A percentile compares a stretch with the other conserved stretches of the same genome.
Evolutionary conservation across 2,888 invertebrate genomes (phyloP).

Genomic region (Steromphala cineraria): DNA sequence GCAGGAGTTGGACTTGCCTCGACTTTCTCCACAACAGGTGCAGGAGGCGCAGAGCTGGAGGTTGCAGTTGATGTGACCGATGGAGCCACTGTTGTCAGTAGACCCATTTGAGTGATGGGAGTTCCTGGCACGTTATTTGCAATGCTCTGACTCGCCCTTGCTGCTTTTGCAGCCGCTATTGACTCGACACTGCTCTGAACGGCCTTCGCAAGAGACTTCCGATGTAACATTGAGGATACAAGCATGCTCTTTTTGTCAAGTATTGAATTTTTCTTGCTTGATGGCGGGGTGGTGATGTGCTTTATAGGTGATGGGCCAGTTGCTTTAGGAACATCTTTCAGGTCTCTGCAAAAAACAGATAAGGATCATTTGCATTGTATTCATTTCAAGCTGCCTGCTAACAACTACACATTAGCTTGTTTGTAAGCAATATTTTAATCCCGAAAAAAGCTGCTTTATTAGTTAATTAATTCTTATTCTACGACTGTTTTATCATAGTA

Average conservation of each 20-base stretch:
- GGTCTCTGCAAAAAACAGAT: conserved; percentile 44
- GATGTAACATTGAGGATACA: conserved; percentile 67
- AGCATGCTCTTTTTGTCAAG: conserved; percentile 44
- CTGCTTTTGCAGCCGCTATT: background rate
- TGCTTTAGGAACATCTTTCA: conserved; percentile 63
- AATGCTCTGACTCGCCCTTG: conserved; percentile 9
- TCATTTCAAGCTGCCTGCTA: no score
- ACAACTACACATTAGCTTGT: no score
- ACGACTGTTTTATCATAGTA: no score
- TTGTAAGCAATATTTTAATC: no score
- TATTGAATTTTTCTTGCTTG: conserved; percentile 24
- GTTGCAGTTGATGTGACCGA: conserved; percentile 1
- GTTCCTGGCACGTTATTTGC: background rate
- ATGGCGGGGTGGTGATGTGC: conserved; percentile 16
- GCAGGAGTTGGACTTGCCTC: conserved; percentile 36
- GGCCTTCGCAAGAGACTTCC: conserved; percentile 58
- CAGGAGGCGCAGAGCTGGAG: conserved; percentile 17
- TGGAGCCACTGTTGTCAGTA: conserved; percentile 26
- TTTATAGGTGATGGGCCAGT: conserved; percentile 48
- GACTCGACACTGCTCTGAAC: conserved; percentile 26
- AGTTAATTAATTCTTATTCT: no score
- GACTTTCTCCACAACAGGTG: background rate
- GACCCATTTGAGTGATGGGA: conserved; percentile 21
- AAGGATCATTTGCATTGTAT: no score
- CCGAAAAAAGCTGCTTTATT: no score